Conservation (phyloP, 2,888 invertebrate genomes). For the Eulithis prunata region DNA sequence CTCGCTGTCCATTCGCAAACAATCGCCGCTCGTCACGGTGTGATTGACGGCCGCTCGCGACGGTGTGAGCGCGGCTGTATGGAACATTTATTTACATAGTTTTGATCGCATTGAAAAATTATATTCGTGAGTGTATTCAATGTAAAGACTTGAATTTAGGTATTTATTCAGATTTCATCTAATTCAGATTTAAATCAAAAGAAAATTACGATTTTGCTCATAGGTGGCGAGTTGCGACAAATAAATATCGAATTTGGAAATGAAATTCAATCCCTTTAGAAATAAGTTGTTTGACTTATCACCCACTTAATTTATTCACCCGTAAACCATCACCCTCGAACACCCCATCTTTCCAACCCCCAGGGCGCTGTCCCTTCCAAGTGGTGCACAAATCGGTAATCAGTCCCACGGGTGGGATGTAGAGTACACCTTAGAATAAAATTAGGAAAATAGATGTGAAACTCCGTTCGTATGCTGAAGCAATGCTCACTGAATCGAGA, state of each 20-base stretch:
- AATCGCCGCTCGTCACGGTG: slow-evolving; percentile 55
- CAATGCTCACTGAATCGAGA: too few relatives aligned
- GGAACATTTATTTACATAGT: slow-evolving; percentile 39
- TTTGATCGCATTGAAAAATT: slow-evolving; percentile 14
- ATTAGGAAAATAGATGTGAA: slow-evolving; percentile 6
- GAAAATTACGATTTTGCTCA: too few relatives aligned
- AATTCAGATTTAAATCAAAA: too few relatives aligned
- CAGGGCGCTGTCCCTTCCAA: slow-evolving; percentile 15
- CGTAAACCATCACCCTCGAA: slow-evolving; percentile 24
- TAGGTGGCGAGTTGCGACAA: too few relatives aligned
- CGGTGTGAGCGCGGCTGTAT: slow-evolving; percentile 43
- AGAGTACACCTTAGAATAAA: neutral
- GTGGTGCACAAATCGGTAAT: slow-evolving; percentile 28
- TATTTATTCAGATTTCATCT: too few relatives aligned
- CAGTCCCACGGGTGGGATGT: slow-evolving; percentile 22
- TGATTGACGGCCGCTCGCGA: slow-evolving; percentile 56
- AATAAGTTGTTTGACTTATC: slow-evolving; percentile 29
- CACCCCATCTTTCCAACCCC: slow-evolving; percentile 15
- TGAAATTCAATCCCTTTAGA: slow-evolving; percentile 1
- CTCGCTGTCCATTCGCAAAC: slow-evolving; percentile 61
- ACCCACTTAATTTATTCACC: slow-evolving; percentile 33
- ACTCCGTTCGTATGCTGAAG: neutral
- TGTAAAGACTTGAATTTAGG: too few relatives aligned
- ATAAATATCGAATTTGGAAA: slow-evolving; percentile 22
- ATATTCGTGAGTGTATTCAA: too few relatives aligned